These are phyloP conservation scores for Drosophila nigritarsus DNA, from an alignment of 2,888 invertebrate genomes.

Conservation along the genomic window DNA sequence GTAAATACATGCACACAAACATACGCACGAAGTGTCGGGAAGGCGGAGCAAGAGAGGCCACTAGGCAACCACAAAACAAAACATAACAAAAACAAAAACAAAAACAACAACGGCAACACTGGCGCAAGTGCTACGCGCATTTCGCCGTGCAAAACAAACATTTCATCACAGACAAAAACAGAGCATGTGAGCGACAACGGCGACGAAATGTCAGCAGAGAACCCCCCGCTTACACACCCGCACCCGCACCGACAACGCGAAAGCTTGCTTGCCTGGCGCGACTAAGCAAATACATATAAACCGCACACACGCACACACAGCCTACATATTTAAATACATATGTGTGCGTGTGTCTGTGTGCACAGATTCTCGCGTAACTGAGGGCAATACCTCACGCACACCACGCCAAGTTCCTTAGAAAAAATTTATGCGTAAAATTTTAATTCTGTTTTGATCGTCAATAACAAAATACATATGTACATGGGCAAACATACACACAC, in stretches of 20 bases:
- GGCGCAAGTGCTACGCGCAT: constrained; percentile 77
- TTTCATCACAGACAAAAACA: constrained; percentile 74
- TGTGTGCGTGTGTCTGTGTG: constrained; percentile 15
- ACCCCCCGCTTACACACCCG: constrained; percentile 2
- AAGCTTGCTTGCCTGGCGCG: constrained; percentile 69
- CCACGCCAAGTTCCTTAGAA: constrained; percentile 70
- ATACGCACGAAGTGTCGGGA: background rate
- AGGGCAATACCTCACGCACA: constrained; percentile 76
- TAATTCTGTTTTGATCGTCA: constrained; percentile 81
- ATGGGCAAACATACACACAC: constrained; percentile 33
- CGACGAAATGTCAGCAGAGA: constrained; percentile 70
- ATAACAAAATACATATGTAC: constrained; percentile 64
- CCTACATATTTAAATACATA: constrained; percentile 18
- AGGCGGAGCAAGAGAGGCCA: constrained; percentile 33
- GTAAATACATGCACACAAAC: background rate
- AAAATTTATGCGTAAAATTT: constrained; percentile 80
- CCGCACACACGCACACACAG: constrained; percentile 28
- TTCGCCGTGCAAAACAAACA: constrained; percentile 80
- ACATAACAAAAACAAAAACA: constrained; percentile 47
- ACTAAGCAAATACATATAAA: constrained; percentile 73
- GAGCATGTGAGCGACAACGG: constrained; percentile 44
- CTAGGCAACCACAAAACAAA: constrained; percentile 69
- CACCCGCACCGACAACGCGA: constrained; percentile 18
- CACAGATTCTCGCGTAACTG: constrained; percentile 44
- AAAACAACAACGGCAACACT: constrained; percentile 28